phyloP scores from a whole-genome alignment of 2,888 invertebrate genomes.

The Cataglyphis albicans region DNA sequence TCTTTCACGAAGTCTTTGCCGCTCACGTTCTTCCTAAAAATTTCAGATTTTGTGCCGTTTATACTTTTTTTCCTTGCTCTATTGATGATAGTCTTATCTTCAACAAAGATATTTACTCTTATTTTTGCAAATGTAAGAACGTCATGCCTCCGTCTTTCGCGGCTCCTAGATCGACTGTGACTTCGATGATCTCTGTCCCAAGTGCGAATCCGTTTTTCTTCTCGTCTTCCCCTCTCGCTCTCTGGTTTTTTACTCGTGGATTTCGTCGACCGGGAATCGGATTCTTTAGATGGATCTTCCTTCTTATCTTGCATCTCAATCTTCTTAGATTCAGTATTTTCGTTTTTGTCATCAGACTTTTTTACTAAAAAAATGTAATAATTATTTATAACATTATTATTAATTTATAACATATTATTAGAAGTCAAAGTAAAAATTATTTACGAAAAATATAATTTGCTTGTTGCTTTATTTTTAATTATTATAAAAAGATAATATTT shows the following conservation, averaged over 20 bases:
- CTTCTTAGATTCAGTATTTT: slow-evolving; percentile 86
- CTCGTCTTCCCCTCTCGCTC: slow-evolving; percentile 82
- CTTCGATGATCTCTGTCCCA: slow-evolving; percentile 82
- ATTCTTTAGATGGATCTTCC: slow-evolving; percentile 82
- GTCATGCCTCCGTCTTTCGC: slow-evolving; percentile 88
- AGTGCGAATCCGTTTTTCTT: slow-evolving; percentile 84
- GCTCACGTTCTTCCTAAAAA: slow-evolving; percentile 90
- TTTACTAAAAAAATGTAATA: slow-evolving; percentile 58
- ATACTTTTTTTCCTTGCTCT: not conserved
- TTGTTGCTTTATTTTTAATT: not conserved
- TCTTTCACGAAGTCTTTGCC: slow-evolving; percentile 91
- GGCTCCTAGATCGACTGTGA: slow-evolving; percentile 81
- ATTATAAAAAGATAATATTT: slow-evolving; percentile 58
- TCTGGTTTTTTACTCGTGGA: slow-evolving; percentile 86
- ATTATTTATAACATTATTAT: not conserved
- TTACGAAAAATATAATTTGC: slow-evolving; percentile 16
- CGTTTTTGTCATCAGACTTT: slow-evolving; percentile 78
- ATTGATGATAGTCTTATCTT: not conserved
- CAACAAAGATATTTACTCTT: slow-evolving; percentile 87
- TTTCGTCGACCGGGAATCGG: slow-evolving; percentile 86
- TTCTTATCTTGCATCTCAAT: slow-evolving; percentile 85
- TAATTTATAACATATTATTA: not conserved
- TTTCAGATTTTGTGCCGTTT: slow-evolving; percentile 1
- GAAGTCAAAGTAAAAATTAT: not conserved
- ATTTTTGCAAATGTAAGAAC: slow-evolving; percentile 93